phyloP scores from a whole-genome alignment of 2,888 invertebrate genomes.

The Caenorhabditis sinica region DNA sequence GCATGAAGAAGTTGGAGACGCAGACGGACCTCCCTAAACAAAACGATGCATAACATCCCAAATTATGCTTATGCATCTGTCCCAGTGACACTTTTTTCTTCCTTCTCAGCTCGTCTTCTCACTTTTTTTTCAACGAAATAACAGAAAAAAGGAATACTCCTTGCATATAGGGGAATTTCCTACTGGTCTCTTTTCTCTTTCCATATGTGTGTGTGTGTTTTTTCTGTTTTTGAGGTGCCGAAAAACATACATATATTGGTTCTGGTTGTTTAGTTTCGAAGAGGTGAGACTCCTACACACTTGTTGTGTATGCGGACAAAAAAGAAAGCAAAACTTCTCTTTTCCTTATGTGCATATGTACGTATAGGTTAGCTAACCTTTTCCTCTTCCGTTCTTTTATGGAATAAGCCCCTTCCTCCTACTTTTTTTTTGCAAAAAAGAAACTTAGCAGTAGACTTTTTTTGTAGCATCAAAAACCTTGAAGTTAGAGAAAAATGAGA shows the following conservation, averaged over 20 bases:
- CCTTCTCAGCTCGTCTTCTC: neutral
- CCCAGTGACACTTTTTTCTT: conserved; percentile 48
- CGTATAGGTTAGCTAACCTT: conserved; percentile 32
- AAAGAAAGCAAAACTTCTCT: conserved; percentile 11
- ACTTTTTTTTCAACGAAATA: conserved; percentile 13
- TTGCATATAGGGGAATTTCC: conserved; percentile 19
- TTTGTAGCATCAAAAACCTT: neutral
- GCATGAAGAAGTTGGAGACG: neutral
- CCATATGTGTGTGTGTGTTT: conserved; percentile 9
- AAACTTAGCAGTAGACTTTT: neutral
- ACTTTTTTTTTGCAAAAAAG: neutral
- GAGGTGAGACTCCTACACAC: conserved; percentile 51
- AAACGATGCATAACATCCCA: conserved; percentile 43
- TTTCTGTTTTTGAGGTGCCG: conserved; percentile 35
- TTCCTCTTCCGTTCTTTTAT: conserved; percentile 25
- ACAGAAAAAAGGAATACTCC: conserved; percentile 24
- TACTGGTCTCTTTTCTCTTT: neutral
- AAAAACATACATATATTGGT: conserved; percentile 52
- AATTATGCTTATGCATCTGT: conserved; percentile 57
- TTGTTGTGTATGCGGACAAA: conserved; percentile 9
- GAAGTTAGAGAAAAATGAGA: too few relatives aligned
- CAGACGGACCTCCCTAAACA: neutral
- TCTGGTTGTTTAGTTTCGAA: conserved; percentile 47
- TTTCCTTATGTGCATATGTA: conserved; percentile 35
- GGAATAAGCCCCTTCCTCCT: neutral